Evolutionary conservation across 2,888 invertebrate species (phyloP).

Genomic region (Trichogramma evanescens): DNA sequence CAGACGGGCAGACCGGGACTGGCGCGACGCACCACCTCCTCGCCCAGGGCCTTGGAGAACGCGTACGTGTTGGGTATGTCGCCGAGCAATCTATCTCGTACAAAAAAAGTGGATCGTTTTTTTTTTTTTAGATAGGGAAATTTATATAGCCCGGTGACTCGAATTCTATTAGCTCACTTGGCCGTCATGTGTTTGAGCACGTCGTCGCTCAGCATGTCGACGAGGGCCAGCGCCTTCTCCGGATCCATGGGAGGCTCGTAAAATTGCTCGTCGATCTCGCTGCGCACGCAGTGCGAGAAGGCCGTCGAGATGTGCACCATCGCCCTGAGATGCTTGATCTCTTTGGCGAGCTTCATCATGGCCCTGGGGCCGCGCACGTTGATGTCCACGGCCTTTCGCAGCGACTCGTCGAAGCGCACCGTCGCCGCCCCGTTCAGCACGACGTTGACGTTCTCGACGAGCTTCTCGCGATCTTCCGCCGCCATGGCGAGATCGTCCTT

Average conservation of each 20-base stretch:
- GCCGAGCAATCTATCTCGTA: constrained; percentile 45
- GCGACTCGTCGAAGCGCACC: constrained; percentile 65
- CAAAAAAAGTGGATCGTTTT: not conserved
- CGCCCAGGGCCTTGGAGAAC: constrained; percentile 66
- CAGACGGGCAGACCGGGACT: constrained; percentile 55
- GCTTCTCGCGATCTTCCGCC: constrained; percentile 46
- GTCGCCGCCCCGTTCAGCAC: constrained; percentile 73
- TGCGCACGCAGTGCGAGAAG: constrained; percentile 36
- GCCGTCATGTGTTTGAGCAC: constrained; percentile 32
- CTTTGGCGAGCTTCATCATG: constrained; percentile 57
- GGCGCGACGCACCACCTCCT: constrained; percentile 55
- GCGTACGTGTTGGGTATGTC: constrained; percentile 68
- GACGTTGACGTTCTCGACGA: constrained; percentile 53
- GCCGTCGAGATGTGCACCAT: constrained; percentile 44
- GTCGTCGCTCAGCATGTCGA: constrained; percentile 36
- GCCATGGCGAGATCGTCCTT: constrained; percentile 51
- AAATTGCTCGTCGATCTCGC: constrained; percentile 39
- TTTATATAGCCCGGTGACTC: not conserved
- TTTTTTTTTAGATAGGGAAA: not conserved
- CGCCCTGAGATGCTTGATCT: constrained; percentile 57
- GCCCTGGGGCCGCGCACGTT: constrained; percentile 64
- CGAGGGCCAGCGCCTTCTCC: constrained; percentile 34
- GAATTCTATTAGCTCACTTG: constrained; percentile 28
- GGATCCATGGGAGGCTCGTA: constrained; percentile 35
- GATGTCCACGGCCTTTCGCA: constrained; percentile 59